Evolutionary conservation across 1,140 invertebrate genomes (phyloP), one percentile per base, ranked within the genome.

Genomic region (Trachymyrmex cornetzi): DNA sequence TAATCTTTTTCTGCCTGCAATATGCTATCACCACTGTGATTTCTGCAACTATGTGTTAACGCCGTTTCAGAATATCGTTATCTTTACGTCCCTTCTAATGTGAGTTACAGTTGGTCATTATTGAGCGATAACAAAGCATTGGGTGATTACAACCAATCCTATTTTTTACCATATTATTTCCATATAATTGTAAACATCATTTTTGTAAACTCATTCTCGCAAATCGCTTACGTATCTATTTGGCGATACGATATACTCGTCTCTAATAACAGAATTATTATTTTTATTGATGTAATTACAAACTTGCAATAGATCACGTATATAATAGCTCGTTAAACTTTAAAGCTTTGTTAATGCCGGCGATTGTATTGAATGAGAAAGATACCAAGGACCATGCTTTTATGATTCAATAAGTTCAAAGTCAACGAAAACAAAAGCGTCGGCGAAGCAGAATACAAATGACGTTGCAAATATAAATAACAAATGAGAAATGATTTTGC

Each of bases 1-100:
- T 72, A 55, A 55, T 69, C 63, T 38, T 22, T 67, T 67, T 69
- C 48, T 48, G 14, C 34, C 38, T 38, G 77, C 44, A 79, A 79
- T 27, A 24, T 53, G 77, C n/a, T 34, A 6, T 72, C 57, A 87
- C 61, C 44, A n/a, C 50, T 30, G 12, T 24, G 44, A 63, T n/a
- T 38, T 34, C 64, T 72, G 48, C 86, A 61, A 85, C 27, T 66
- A 59, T 27, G 57, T 57, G 86, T 88, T 81, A 77, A 50, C 71
- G 77, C 14, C 85, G 66, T 92, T 93, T 92, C 91, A 86, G 87
- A 92, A 91, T 88, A 88, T 88, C 63, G 59, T 82, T 77, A 88
- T 85, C 64, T 55, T 80, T 77, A 75, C 27, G 11, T 38, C 50
- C 53, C 59, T 72, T 90, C 88, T 87, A 90, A 92, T 92, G 77